Base-by-base conservation (phyloP, 2,113 vertebrate species). In the Syrrhaptes paradoxus region DNA sequence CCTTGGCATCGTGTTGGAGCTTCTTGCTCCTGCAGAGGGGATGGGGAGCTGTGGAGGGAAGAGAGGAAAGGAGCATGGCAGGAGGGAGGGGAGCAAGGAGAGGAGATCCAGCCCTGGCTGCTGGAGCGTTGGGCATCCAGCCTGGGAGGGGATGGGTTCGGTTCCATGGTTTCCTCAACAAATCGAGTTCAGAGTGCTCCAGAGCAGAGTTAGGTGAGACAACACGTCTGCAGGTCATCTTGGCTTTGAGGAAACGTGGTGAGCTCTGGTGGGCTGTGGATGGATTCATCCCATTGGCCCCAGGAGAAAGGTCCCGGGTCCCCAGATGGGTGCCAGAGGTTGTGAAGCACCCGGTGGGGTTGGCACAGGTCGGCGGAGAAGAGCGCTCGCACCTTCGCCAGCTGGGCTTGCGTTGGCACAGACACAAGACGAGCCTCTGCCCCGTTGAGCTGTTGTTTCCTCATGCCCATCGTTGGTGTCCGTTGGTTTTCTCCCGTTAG, bases 401-500 rank as follows among this genome's bases (percentile, higher is more conserved):
- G 11, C 48, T 34, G 10, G 8, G 20, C 62, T 55, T 29, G 17
- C 7, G 3, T 49, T 15, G 26, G 19, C 41, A 8, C 17, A 2
- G 24, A 6, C 11, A 3, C 18, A 17, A 62, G 25, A 43, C 0
- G 4, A 72, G 18, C 62, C 17, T 59, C 49, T 48, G 1, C 49
- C 49, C 4, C 1, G 4, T 45, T 4, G 14, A 3, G 3, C 18
- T 32, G 17, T 7, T 36, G 22, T 28, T 62, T 52, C 51, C 38
- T 8, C 49, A 0, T 1, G 0, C 77, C 65, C 4, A 0, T 21
- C 1, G 0, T 21, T 26, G 21, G 38, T 41, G 45, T 52, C 67
- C n/a, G 3, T 51, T 21, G 38, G 16, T 74, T 25, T 48, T 82
- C 43, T 86, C 43, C 71, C 31, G 48, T 41, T 20, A 51, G 21